Evolutionary conservation across 2,113 vertebrate species (phyloP), one percentile per base, ranked within the genome.

Genomic region (Urocolius indicus): DNA sequence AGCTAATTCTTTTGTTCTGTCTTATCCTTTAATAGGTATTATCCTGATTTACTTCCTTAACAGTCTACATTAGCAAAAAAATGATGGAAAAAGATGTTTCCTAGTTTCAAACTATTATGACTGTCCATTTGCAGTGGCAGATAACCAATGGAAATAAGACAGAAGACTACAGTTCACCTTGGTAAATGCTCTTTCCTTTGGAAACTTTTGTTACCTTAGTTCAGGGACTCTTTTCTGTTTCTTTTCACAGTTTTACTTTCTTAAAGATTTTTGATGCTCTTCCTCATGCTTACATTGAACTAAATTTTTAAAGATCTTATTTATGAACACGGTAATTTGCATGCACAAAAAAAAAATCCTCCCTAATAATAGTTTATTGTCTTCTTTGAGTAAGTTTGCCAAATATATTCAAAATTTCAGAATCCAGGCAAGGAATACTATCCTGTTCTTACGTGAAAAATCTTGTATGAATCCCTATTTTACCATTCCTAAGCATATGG

Each of bases 381-480:
- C 48, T 58, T 79, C 48, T 75, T 62, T 65, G 21, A 78, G 16
- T 49, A 75, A 38, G 17, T 91, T 89, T 95, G 61, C 24, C 38
- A 89, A 82, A 89, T 58, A 24, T 7, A 55, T 75, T 90, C 4
- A 55, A 80, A 80, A 67, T 52, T 63, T 89, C 52, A 83, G 75
- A 84, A 73, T 83, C 79, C 67, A 59, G 22, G 48, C 10, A 90
- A 90, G 61, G 74, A 88, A 57, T 0, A n/a, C 38, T 58, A 66
- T 61, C 12, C 24, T 83, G 52, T 82, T 79, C 45, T 83, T 79
- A 61, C 22, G 13, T 81, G 15, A 67, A 5, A 29, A 89, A 61
- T 72, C 65, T 67, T 77, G 6, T 78, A 68, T 82, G 84, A 95
- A 94, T 92, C 48, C 61, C 78, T 72, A 94, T 92, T 95, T 93